Evolutionary conservation across 30 jellyfish, hydroid and myxozoan species (phyloP), one percentile per base, ranked within the genome.

Genomic region (Chrysaora quinquecirrha): DNA sequence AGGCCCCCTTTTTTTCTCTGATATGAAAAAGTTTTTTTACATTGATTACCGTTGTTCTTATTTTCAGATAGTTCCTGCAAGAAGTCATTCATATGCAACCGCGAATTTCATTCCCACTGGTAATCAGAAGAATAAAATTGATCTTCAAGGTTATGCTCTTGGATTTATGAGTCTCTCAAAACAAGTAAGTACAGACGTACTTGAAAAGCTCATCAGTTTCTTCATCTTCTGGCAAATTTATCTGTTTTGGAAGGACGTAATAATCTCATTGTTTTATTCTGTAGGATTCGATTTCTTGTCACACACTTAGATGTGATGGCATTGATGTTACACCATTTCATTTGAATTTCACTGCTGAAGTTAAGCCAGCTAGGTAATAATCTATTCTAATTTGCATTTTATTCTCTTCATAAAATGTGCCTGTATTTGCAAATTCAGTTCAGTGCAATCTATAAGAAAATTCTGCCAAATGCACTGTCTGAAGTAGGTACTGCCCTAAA

Each of bases 1-100:
- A n/a, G n/a, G n/a, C n/a, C n/a, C n/a, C n/a, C n/a, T n/a, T n/a
- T n/a, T n/a, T n/a, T n/a, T n/a, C n/a, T n/a, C n/a, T n/a, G n/a
- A n/a, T n/a, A n/a, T n/a, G n/a, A n/a, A n/a, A n/a, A n/a, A n/a
- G n/a, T n/a, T n/a, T n/a, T n/a, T n/a, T n/a, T n/a, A n/a, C n/a
- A n/a, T n/a, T n/a, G n/a, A n/a, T n/a, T n/a, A n/a, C n/a, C n/a
- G n/a, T n/a, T n/a, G n/a, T n/a, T n/a, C n/a, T n/a, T n/a, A n/a
- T n/a, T n/a, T n/a, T n/a, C 32, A 94, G 99, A 58, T 83, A 18
- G 76, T 94, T 74, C 97, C 97, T 9, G 99, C 91, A 9, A 76
- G 76, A 65, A 64, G 95, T 33, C 73, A 78, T 32, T 76, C 93
- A 9, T 35, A 27, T 23, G 85, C 85, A 9, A 64, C 76, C 14